Base-by-base conservation (phyloP, 1,140 invertebrate genomes). In the Ooceraea biroi region DNA sequence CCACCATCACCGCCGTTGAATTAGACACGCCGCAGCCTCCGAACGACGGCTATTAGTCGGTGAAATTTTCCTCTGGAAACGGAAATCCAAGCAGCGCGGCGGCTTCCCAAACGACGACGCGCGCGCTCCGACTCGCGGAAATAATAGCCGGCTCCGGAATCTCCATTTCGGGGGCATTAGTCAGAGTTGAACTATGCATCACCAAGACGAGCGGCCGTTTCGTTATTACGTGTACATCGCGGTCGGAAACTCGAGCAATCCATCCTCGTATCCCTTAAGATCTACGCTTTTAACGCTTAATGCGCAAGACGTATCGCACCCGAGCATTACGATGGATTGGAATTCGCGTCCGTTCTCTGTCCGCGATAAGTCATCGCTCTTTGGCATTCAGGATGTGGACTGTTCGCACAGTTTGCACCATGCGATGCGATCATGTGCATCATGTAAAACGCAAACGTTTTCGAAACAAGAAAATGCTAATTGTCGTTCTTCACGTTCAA, bases 101-200 rank as follows among this genome's bases (percentile, higher is more conserved):
- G 72, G 46, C 58, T 83, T 65, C 57, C 36, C 25, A 74, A 61
- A 65, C 36, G 60, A 83, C 50, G 58, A 36, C 30, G 25, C 36
- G 25, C 36, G 41, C 69, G 52, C 7, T 69, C 65, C 55, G 50
- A 80, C 36, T 71, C 65, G 41, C 76, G 76, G 41, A 57, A 68
- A 77, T 77, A 77, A 77, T 77, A 77, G 61, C 46, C 25, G 19
- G 30, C 41, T 80, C 22, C 50, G n/a, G 52, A 80, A 71, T 80
- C 50, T 80, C 50, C 36, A 66, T 71, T 69, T 71, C 36, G 50
- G 22, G 41, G 25, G 27, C 57, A 60, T 82, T 82, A 63, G 55
- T 80, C 66, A 57, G 41, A 80, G 55, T 76, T 63, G 44, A 73
- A 82, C 46, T 76, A 63, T 82, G 30, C 27, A 69, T 30, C n/a